These are phyloP conservation scores for Sarcophaga peregrina DNA, from an alignment of 1,140 invertebrate species.

Conservation along the genomic window DNA sequence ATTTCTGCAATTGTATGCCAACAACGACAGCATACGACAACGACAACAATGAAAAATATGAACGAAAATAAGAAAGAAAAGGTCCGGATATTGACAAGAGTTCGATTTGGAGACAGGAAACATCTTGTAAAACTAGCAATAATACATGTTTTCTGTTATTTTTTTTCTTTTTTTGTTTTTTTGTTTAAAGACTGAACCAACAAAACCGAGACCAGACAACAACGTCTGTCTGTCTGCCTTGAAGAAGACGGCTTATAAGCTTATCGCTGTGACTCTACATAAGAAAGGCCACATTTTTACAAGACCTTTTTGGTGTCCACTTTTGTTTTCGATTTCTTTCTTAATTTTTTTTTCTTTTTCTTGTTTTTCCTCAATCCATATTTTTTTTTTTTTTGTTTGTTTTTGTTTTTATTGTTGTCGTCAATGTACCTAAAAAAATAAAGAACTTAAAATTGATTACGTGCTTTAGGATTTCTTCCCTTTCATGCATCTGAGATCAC, in stretches of 20 bases:
- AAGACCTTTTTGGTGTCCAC: not conserved
- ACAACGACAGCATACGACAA: not conserved
- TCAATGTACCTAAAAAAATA: conserved; percentile 23
- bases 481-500: conserved; percentile 3
- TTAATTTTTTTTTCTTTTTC: too few relatives aligned
- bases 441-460: conserved; percentile 31
- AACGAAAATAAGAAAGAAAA: conserved; percentile 9
- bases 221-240: conserved; percentile 45
- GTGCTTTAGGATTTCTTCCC: conserved; percentile 44
- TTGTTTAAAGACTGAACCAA: conserved; percentile 21
- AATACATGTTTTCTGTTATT: conserved; percentile 56
- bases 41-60: not conserved
- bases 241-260: conserved; percentile 51
- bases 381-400: not conserved
- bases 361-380: too few relatives aligned
- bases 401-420: not conserved
- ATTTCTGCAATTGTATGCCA: not conserved
- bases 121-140: conserved; percentile 66
- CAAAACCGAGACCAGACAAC: not conserved
- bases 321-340: conserved; percentile 12
- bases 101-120: conserved; percentile 65
- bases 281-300: conserved; percentile 45
- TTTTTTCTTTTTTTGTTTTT: not conserved
- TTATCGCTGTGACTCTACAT: conserved; percentile 42
- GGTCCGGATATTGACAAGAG: conserved; percentile 58